phyloP scores from a whole-genome alignment of 2,113 vertebrate species.

The Ornithorhynchus anatinus region DNA sequence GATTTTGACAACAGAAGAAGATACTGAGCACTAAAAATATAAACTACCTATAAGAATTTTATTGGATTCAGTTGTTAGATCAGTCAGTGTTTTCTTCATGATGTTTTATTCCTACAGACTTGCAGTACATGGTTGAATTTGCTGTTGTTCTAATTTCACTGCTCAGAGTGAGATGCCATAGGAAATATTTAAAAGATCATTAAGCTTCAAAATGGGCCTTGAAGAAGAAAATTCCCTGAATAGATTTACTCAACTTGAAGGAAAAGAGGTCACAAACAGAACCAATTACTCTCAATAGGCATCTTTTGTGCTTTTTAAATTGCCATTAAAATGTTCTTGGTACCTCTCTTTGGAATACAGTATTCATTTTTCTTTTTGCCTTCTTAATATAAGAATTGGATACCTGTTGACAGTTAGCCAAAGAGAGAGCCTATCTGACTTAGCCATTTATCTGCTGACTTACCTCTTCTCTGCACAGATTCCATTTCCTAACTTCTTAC shows the following conservation, averaged over 20 bases:
- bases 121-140: not conserved
- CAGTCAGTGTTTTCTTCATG: too few relatives aligned
- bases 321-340: not conserved
- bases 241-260: not conserved
- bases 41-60: too few relatives aligned
- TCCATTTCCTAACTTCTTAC: too few relatives aligned
- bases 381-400: not conserved
- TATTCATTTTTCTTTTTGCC: not conserved
- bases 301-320: not conserved
- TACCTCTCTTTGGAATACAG: slow-evolving; percentile 7
- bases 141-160: not conserved
- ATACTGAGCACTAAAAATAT: too few relatives aligned
- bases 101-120: not conserved
- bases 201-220: slow-evolving; percentile 24
- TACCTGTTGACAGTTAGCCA: not conserved
- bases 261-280: slow-evolving; percentile 7
- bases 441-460: too few relatives aligned
- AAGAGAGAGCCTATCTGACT: not conserved
- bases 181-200: slow-evolving; percentile 21
- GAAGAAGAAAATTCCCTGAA: slow-evolving; percentile 21
- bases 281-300: not conserved
- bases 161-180: not conserved
- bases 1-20: too few relatives aligned
- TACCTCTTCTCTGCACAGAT: too few relatives aligned
- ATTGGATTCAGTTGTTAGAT: too few relatives aligned